Conservation (phyloP, 2,888 invertebrate genomes). For the Lithophane ornitopus region DNA sequence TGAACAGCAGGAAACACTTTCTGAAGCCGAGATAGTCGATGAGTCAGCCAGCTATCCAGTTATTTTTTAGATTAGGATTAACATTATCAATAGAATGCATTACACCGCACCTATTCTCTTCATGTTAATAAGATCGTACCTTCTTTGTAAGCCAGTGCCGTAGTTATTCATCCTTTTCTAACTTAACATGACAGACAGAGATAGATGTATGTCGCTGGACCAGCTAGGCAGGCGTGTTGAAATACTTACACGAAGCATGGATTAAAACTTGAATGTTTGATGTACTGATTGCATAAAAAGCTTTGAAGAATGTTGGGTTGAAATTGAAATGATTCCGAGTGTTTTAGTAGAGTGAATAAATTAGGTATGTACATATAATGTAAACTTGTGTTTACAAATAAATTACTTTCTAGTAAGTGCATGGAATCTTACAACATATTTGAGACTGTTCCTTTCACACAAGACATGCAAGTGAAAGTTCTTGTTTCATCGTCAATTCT, state of each 20-base stretch:
- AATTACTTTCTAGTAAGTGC: conserved; percentile 38
- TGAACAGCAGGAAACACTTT: conserved; percentile 46
- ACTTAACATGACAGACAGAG: conserved; percentile 62
- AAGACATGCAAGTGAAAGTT: background rate
- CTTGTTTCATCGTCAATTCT: background rate
- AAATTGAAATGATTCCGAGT: conserved; percentile 55
- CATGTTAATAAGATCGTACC: conserved; percentile 75
- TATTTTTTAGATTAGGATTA: conserved; percentile 68
- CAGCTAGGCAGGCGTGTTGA: conserved; percentile 83
- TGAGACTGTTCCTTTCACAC: background rate
- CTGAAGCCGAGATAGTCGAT: conserved; percentile 47
- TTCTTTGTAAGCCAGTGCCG: conserved; percentile 69
- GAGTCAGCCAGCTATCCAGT: conserved; percentile 58
- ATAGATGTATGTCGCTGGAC: conserved; percentile 68
- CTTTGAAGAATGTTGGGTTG: conserved; percentile 56
- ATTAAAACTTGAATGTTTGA: conserved; percentile 85
- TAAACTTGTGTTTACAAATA: conserved; percentile 40
- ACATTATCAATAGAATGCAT: conserved; percentile 73
- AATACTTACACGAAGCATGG: conserved; percentile 87
- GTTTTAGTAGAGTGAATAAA: conserved; percentile 52
- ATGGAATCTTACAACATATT: conserved; percentile 23
- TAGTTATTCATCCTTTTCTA: conserved; percentile 64
- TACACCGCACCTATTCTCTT: conserved; percentile 77
- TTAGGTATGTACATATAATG: conserved; percentile 51
- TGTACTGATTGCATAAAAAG: conserved; percentile 78